phyloP scores from a whole-genome alignment of 2,113 vertebrate genomes.

The Apus apus region DNA sequence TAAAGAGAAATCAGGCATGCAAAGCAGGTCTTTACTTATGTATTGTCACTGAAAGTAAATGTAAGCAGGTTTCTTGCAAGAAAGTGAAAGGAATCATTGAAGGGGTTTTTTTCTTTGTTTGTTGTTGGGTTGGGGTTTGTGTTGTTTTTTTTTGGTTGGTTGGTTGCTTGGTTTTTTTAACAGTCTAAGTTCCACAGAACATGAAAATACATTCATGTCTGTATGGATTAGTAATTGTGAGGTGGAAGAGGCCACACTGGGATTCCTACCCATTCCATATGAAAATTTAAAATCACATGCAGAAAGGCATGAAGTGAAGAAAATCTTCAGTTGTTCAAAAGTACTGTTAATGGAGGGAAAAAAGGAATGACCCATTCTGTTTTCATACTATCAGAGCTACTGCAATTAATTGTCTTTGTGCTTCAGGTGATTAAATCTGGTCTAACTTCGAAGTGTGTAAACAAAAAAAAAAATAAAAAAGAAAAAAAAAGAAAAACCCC shows the following conservation, averaged over 20 bases:
- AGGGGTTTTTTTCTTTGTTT: background rate
- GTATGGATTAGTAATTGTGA: background rate
- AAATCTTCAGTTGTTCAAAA: background rate
- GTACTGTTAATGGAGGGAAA: background rate
- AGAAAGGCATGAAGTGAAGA: background rate
- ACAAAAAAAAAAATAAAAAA: background rate
- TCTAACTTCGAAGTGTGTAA: background rate
- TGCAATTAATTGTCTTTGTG: background rate
- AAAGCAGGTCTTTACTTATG: background rate
- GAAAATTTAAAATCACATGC: background rate
- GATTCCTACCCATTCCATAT: background rate
- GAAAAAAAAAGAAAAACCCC: fast-evolving
- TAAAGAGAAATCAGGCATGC: background rate
- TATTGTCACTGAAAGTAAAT: background rate
- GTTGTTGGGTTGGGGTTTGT: no score
- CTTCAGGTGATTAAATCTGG: background rate
- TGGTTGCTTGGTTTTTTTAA: no score
- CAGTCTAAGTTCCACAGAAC: background rate
- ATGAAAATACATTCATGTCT: background rate
- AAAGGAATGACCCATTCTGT: background rate
- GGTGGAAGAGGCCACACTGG: background rate
- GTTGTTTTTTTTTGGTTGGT: no score
- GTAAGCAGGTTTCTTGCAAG: background rate
- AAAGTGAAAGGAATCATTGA: background rate
- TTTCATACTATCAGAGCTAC: background rate